Percentiles rank a stretch among this genome's conserved stretches.
These are phyloP conservation scores for Tarsius wallacei DNA, from an alignment of 2,797 vertebrate genomes.

Conservation along the genomic window DNA sequence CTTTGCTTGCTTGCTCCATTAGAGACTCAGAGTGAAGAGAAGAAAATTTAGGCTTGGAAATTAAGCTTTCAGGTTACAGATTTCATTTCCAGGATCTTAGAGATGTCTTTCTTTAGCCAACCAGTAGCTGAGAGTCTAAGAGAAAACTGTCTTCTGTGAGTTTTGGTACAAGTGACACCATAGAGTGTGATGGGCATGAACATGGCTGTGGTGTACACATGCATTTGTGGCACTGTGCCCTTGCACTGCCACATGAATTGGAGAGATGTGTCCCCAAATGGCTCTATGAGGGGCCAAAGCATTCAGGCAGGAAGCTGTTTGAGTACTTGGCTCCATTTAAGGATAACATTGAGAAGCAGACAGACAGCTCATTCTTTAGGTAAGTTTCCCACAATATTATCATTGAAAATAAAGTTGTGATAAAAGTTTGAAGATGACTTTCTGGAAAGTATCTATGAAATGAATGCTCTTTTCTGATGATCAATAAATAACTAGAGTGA, in stretches of 20 bases:
- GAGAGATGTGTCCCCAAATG: background rate
- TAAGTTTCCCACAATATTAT: background rate
- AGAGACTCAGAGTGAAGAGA: background rate
- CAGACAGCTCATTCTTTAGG: constrained; percentile 1
- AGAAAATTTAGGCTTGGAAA: background rate
- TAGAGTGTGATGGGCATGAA: background rate
- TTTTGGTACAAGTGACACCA: background rate
- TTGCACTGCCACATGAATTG: background rate
- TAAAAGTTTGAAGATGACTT: constrained; percentile 28
- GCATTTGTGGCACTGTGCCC: background rate
- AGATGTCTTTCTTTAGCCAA: background rate
- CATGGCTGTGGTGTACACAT: no score
- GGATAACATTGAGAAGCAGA: background rate
- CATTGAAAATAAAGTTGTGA: background rate
- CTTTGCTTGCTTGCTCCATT: background rate
- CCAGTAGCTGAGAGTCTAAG: background rate
- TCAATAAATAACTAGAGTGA: background rate
- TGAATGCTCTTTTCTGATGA: background rate
- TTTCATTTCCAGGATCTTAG: background rate
- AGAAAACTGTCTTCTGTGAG: background rate
- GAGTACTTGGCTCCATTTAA: background rate
- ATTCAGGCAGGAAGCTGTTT: background rate
- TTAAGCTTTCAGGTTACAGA: background rate
- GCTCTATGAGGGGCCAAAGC: background rate
- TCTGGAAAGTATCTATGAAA: background rate